Percentiles rank a stretch among this genome's conserved stretches.
Conservation (phyloP, 2,888 invertebrate species). For the Drosophila ezoana region DNA sequence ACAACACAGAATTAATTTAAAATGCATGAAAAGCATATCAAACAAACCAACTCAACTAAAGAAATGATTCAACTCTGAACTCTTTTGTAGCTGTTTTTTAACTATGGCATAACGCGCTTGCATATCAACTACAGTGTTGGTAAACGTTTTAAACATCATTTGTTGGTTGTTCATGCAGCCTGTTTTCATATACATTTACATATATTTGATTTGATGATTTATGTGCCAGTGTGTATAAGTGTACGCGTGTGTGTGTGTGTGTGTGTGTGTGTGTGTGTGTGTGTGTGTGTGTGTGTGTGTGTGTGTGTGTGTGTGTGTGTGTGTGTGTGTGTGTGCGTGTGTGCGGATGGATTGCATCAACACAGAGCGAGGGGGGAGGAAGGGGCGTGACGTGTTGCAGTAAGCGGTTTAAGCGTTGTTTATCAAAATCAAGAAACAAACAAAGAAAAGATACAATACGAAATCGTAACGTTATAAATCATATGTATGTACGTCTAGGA, state of each 20-base stretch:
- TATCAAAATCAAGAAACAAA: constrained; percentile 67
- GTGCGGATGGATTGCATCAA: constrained; percentile 43
- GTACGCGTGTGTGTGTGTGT: constrained; percentile 7
- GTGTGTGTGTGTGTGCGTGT: constrained; percentile 18
- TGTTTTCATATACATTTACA: constrained; percentile 36
- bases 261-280: constrained; percentile 23
- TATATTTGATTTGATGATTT: constrained; percentile 13
- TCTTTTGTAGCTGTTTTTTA: constrained; percentile 13
- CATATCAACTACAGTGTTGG: constrained; percentile 54
- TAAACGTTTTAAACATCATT: constrained; percentile 64
- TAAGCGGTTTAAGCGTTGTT: constrained; percentile 64
- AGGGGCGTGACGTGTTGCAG: constrained; percentile 60
- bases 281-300: constrained; percentile 16
- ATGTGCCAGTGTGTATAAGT: background rate
- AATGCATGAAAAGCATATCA: constrained; percentile 44
- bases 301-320: constrained; percentile 2
- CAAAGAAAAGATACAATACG: constrained; percentile 72
- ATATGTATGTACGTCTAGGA: constrained; percentile 28
- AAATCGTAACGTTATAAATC: constrained; percentile 67
- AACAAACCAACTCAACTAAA: constrained; percentile 43
- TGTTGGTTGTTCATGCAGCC: constrained; percentile 82
- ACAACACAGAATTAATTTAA: constrained; percentile 62
- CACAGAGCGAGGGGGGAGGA: constrained; percentile 29
- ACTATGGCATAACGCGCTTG: constrained; percentile 22
- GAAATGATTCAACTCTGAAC: constrained; percentile 30